These are phyloP conservation scores for Thripadectes ignobilis DNA, from an alignment of 2,797 vertebrate genomes.

Conservation along the genomic window DNA sequence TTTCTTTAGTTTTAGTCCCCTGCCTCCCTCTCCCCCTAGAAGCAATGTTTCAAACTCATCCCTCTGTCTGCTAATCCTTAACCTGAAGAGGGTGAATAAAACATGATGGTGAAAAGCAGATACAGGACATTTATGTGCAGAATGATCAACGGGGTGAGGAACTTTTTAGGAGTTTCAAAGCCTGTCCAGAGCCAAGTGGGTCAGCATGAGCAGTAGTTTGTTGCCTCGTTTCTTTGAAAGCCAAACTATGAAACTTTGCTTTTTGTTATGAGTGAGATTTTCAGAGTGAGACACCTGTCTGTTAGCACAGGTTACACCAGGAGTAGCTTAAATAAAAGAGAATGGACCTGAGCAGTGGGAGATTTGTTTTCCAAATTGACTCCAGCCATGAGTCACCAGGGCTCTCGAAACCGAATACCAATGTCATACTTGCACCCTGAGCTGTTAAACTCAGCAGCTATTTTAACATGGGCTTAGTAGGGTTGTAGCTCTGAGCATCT, in stretches of 20 bases:
- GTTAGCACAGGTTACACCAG: neutral
- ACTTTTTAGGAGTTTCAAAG: neutral
- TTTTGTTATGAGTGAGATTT: neutral
- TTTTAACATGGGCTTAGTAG: neutral
- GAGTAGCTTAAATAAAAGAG: neutral
- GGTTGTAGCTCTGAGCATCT: neutral
- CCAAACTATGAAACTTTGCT: neutral
- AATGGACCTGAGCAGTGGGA: neutral
- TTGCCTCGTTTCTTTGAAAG: neutral
- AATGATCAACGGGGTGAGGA: neutral
- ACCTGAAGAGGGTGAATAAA: neutral
- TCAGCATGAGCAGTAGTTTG: neutral
- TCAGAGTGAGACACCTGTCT: fast-evolving
- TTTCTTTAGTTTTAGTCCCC: neutral
- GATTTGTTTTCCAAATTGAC: neutral
- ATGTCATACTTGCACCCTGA: neutral
- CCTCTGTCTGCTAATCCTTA: neutral
- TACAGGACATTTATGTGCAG: neutral
- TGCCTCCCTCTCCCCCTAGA: neutral
- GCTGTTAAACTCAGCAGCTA: neutral
- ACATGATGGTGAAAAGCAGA: neutral
- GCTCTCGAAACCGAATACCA: neutral
- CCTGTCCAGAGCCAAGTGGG: neutral
- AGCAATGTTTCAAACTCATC: neutral
- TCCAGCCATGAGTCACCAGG: neutral